These are phyloP conservation scores for Arenaria interpres DNA, from an alignment of 2,113 vertebrate species.

Conservation along the genomic window DNA sequence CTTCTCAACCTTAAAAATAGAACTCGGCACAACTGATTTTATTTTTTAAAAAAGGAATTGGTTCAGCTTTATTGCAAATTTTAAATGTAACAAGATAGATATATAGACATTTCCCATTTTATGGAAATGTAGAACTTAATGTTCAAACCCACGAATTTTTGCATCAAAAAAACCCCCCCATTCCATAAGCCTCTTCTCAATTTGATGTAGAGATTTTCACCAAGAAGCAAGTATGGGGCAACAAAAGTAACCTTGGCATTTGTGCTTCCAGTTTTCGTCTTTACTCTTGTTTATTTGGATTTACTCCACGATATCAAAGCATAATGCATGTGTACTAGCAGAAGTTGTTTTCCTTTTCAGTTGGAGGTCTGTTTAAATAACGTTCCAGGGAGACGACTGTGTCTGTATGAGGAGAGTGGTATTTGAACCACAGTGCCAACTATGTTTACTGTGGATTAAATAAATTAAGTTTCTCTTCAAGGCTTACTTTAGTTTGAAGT, in stretches of 20 bases:
- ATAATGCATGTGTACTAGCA: not conserved
- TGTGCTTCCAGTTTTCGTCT: not conserved
- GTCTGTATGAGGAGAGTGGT: not conserved
- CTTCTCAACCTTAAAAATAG: not conserved
- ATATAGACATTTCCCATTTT: not conserved
- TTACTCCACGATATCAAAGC: not conserved
- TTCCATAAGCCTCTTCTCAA: not conserved
- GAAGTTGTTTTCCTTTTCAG: not conserved
- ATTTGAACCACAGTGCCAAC: not conserved
- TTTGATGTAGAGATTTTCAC: not conserved
- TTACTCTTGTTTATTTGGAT: not conserved
- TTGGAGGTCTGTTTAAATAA: not conserved
- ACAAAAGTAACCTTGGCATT: not conserved
- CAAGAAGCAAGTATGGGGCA: not conserved
- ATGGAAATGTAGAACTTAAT: not conserved
- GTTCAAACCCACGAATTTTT: not conserved
- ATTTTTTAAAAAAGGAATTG: not conserved
- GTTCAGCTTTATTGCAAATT: not conserved
- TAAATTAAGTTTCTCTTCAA: conserved; percentile 25
- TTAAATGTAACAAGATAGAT: not conserved
- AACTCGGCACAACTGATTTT: not conserved
- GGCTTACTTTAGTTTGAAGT: conserved; percentile 2
- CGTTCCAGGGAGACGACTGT: not conserved
- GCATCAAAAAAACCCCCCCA: fast-evolving
- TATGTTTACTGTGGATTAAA: not conserved